A percentile compares a stretch with the other conserved stretches of the same genome.
Conservation (phyloP, 2,888 invertebrate species). For the Tromatobia lineatoria region DNA sequence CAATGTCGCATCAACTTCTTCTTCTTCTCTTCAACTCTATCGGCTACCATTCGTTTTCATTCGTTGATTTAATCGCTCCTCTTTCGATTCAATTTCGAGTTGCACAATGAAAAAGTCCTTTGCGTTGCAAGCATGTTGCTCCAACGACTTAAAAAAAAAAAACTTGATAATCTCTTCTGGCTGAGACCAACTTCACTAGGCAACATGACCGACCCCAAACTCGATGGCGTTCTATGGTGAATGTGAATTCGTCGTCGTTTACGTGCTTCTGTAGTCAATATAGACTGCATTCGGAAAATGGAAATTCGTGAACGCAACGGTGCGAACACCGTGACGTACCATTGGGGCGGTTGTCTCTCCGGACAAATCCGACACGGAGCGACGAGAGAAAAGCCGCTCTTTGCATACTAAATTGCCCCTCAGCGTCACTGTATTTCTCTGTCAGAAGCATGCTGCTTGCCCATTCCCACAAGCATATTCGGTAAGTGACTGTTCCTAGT, state of each 20-base stretch:
- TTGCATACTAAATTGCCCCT: conserved; percentile 63
- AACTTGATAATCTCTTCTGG: neutral
- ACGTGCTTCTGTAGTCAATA: neutral
- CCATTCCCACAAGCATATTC: conserved; percentile 34
- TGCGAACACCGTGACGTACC: neutral
- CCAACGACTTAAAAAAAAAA: neutral
- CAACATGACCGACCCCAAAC: conserved; percentile 17
- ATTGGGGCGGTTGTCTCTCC: neutral
- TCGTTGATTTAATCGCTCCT: conserved; percentile 45
- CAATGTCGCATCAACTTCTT: neutral
- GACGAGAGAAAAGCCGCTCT: conserved; percentile 45
- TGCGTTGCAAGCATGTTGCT: neutral
- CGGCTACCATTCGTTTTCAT: conserved; percentile 4
- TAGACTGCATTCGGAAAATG: conserved; percentile 40
- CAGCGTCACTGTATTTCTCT: conserved; percentile 21
- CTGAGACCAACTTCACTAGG: neutral
- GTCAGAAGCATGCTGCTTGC: conserved; percentile 19
- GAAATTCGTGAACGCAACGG: conserved; percentile 30
- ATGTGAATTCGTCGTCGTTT: conserved; percentile 1
- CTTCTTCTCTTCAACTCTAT: neutral
- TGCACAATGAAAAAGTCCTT: neutral
- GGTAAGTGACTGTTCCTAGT: conserved; percentile 1
- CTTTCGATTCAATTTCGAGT: conserved; percentile 47
- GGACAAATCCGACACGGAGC: conserved; percentile 46
- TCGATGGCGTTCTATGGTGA: neutral